phyloP scores from a whole-genome alignment of 2,797 vertebrate genomes.

The Enteromius unitaeniatus region DNA sequence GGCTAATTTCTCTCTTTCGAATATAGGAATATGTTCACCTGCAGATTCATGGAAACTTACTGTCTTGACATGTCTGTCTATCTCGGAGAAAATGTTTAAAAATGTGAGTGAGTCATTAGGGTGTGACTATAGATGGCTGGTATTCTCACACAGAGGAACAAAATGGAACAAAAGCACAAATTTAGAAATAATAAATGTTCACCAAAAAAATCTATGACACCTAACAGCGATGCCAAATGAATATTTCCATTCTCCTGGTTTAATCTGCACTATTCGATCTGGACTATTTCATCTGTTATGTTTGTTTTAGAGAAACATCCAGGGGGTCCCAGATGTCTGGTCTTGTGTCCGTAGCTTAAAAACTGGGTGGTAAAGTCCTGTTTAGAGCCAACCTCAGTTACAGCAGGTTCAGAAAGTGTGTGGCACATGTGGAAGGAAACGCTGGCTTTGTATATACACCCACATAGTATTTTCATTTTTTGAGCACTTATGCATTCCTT shows the following conservation, averaged over 20 bases:
- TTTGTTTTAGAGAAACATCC: constrained; percentile 32
- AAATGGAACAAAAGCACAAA: constrained; percentile 65
- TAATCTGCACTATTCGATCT: constrained; percentile 31
- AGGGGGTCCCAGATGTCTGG: constrained; percentile 41
- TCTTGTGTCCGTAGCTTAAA: constrained; percentile 16
- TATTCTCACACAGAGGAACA: constrained; percentile 8
- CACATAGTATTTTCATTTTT: neutral
- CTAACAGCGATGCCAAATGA: constrained; percentile 15
- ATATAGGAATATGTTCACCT: neutral
- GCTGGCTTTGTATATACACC: neutral
- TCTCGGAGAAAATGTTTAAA: neutral
- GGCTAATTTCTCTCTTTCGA: constrained; percentile 56
- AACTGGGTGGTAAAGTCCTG: constrained; percentile 18
- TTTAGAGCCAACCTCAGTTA: neutral
- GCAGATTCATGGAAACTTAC: neutral
- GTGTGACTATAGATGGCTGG: constrained; percentile 21
- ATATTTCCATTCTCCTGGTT: constrained; percentile 36
- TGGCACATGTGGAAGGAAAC: constrained; percentile 6
- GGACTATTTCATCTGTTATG: constrained; percentile 28
- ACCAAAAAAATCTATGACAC: constrained; percentile 52
- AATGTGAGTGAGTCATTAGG: constrained; percentile 20
- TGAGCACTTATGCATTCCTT: neutral
- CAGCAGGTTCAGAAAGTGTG: constrained; percentile 13
- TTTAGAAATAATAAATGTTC: constrained; percentile 70
- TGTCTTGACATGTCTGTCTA: neutral